phyloP scores from a whole-genome alignment of 2,888 invertebrate genomes.

The Nemurella pictetii region DNA sequence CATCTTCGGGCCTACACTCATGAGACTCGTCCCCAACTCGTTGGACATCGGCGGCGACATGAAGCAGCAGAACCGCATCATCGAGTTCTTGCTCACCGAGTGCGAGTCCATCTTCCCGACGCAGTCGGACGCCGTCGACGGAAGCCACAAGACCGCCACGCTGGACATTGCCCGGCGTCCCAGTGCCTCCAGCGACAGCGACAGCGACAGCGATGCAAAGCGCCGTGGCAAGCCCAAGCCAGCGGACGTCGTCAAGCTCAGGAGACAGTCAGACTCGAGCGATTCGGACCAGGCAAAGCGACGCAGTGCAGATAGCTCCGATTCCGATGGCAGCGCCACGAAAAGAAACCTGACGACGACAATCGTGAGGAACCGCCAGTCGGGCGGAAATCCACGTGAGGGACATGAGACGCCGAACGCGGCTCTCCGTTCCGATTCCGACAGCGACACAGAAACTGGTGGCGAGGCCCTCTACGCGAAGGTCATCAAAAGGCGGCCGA shows the following conservation, averaged over 20 bases:
- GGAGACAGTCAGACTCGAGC: background rate
- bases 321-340: background rate
- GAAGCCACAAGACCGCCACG: background rate
- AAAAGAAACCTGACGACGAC: background rate
- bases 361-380: background rate
- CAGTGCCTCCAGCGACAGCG: background rate
- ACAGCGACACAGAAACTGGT: background rate
- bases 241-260: background rate
- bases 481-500: background rate
- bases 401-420: background rate
- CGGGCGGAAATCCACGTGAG: background rate
- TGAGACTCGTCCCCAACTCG: background rate
- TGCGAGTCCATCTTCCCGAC: background rate
- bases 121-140: background rate
- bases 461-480: background rate
- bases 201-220: background rate
- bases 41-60: background rate
- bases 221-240: background rate
- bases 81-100: background rate
- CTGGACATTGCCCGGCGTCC: background rate
- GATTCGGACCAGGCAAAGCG: background rate
- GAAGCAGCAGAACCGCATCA: slow-evolving; percentile 3
- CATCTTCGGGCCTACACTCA: slow-evolving; percentile 10
- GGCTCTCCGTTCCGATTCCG: background rate
- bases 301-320: background rate